Conservation (phyloP, 2,113 vertebrate species). For the Eurystomus gularis region DNA sequence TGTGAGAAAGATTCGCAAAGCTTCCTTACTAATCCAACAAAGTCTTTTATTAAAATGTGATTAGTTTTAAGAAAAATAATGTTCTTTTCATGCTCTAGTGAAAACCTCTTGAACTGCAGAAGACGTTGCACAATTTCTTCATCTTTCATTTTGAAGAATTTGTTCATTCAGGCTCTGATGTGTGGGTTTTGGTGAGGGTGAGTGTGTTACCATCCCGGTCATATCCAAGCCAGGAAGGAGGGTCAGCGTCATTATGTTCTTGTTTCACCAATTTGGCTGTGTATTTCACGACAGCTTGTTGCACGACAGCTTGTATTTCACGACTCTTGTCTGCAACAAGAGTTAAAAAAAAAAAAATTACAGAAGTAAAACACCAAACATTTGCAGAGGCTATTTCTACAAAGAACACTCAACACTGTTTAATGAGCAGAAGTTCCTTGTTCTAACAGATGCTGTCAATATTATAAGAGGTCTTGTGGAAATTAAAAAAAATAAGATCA, state of each 20-base stretch:
- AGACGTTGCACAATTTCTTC: neutral
- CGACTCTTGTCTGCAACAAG: conserved; percentile 72
- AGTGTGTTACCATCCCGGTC: neutral
- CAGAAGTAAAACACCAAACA: neutral
- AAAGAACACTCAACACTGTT: neutral
- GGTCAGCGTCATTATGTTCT: conserved; percentile 73
- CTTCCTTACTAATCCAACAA: neutral
- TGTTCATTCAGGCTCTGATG: neutral
- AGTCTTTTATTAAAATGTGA: neutral
- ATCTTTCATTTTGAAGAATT: neutral
- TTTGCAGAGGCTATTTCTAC: neutral
- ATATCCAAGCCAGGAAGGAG: conserved; percentile 71
- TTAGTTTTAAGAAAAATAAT: conserved; percentile 6
- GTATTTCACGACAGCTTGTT: conserved; percentile 74
- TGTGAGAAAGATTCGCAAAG: neutral
- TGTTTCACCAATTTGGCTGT: conserved; percentile 59
- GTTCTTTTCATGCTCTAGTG: neutral
- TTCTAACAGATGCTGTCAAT: neutral
- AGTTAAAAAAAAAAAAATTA: neutral
- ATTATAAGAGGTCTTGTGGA: neutral
- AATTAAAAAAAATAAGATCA: neutral
- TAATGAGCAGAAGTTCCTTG: neutral
- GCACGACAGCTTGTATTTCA: conserved; percentile 74
- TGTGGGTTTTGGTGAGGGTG: neutral
- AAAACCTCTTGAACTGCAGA: neutral